Conservation (phyloP, 2,113 vertebrate genomes). For the Stegostoma tigrinum region DNA sequence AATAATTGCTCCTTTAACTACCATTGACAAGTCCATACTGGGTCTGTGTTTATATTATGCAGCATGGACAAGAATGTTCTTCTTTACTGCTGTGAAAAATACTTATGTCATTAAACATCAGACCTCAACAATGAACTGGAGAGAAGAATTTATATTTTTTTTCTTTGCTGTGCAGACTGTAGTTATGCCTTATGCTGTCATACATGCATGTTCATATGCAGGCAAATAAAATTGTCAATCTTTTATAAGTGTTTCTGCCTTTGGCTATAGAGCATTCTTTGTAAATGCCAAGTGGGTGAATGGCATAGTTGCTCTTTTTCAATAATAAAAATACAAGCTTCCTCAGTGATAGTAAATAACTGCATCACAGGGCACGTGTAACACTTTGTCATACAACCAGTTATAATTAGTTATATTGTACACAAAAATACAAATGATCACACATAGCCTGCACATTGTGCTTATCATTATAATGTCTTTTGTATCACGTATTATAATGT, state of each 20-base stretch:
- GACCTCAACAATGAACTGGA: background rate
- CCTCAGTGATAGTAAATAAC: background rate
- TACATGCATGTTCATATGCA: background rate
- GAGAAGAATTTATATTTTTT: background rate
- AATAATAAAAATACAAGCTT: background rate
- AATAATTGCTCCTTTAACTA: conserved; percentile 35
- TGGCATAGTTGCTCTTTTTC: background rate
- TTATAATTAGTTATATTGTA: background rate
- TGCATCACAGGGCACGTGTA: background rate
- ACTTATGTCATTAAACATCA: conserved; percentile 22
- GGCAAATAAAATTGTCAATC: conserved; percentile 1
- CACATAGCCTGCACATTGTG: background rate
- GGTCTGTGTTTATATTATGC: background rate
- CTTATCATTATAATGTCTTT: background rate
- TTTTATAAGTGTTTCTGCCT: background rate
- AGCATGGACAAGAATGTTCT: background rate
- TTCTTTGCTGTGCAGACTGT: background rate
- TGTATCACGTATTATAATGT: background rate
- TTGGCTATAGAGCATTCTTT: background rate
- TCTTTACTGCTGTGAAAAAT: background rate
- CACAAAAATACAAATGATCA: too few species aligned
- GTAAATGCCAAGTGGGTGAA: background rate
- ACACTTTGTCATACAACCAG: background rate
- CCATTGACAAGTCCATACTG: conserved; percentile 24
- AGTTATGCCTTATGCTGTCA: background rate